Evolutionary conservation across 2,797 vertebrate species (phyloP).

Genomic region (Tachyglossus aculeatus): DNA sequence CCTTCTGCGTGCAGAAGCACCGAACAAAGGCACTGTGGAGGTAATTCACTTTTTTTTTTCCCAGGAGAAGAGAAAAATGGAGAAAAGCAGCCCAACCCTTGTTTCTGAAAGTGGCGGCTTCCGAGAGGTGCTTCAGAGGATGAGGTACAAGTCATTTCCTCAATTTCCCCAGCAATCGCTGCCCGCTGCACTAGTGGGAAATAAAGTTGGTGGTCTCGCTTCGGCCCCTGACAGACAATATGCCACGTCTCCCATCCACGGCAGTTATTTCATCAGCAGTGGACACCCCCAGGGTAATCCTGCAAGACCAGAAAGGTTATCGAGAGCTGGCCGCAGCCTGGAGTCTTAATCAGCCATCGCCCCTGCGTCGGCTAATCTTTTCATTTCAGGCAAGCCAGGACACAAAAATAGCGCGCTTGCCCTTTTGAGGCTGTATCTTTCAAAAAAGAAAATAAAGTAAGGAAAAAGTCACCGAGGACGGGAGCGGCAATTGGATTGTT

Average conservation of each 20-base stretch:
- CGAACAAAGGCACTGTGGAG: no score
- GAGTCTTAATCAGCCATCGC: constrained; percentile 1
- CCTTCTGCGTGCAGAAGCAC: no score
- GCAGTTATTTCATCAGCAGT: neutral
- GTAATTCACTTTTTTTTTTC: no score
- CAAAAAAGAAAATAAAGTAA: neutral
- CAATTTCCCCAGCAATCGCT: constrained; percentile 25
- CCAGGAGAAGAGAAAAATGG: neutral
- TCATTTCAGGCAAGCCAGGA: constrained; percentile 30
- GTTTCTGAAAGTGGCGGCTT: neutral
- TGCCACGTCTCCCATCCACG: neutral
- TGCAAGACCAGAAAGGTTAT: constrained; percentile 23
- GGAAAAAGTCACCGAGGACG: neutral
- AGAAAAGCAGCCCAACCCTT: neutral
- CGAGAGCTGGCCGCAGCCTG: constrained; percentile 9
- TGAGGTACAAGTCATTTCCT: neutral
- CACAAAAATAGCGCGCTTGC: neutral
- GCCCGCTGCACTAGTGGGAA: constrained; percentile 5
- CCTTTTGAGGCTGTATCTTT: constrained; percentile 5
- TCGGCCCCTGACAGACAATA: neutral
- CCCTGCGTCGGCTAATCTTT: constrained; percentile 32
- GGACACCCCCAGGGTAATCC: constrained; percentile 4
- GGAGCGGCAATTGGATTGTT: neutral
- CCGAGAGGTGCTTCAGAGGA: constrained; percentile 1
- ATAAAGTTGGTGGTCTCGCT: neutral